phyloP scores from a whole-genome alignment of 2,113 vertebrate species.

The Maccullochella peelii region DNA sequence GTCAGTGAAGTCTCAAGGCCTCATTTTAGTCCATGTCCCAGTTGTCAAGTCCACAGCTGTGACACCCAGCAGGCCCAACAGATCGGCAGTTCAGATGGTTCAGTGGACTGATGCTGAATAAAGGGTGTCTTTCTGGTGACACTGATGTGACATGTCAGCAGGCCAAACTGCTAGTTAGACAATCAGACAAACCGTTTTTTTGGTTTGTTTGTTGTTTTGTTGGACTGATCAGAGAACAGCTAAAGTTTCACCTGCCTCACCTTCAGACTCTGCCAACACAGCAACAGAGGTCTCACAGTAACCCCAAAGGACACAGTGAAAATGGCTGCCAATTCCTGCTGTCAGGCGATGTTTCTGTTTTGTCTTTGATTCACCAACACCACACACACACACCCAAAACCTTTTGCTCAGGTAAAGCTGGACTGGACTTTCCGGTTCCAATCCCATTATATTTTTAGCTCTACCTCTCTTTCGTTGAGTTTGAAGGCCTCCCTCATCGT shows the following conservation, averaged over 20 bases:
- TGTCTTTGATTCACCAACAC: not conserved
- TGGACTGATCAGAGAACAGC: constrained; percentile 4
- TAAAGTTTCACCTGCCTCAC: constrained; percentile 8
- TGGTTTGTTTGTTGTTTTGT: not conserved
- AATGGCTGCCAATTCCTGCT: not conserved
- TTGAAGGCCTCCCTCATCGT: constrained; percentile 24
- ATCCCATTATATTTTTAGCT: not conserved
- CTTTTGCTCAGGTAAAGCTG: not conserved
- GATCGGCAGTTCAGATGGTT: not conserved
- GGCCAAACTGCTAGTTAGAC: not conserved
- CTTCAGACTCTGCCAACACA: constrained; percentile 5
- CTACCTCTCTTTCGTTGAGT: not conserved
- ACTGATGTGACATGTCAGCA: constrained; percentile 12
- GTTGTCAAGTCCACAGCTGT: not conserved
- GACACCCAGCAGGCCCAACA: not conserved
- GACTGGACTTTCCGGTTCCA: not conserved
- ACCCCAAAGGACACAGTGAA: not conserved
- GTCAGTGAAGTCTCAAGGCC: not conserved
- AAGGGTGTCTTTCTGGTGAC: not conserved
- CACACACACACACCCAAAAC: not conserved
- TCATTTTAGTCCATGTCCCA: not conserved
- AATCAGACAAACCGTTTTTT: not conserved
- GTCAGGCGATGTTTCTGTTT: not conserved
- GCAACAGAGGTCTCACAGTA: not conserved
- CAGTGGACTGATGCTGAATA: constrained; percentile 24